phyloP scores from a whole-genome alignment of 2,113 vertebrate genomes.

The Eclectus roratus region DNA sequence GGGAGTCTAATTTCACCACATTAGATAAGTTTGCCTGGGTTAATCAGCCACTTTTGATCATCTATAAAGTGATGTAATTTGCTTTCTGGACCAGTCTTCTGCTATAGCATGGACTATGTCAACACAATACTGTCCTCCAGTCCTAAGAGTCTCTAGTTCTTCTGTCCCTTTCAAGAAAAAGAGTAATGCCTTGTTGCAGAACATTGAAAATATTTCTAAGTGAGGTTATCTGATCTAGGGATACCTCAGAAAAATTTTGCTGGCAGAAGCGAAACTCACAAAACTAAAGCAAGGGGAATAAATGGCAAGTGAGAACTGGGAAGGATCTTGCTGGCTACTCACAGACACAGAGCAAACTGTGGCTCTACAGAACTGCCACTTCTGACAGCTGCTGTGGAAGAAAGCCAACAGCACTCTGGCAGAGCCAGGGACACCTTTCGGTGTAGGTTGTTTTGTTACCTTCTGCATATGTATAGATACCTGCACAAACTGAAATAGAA shows the following conservation, averaged over 20 bases:
- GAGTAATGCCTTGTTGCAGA: neutral
- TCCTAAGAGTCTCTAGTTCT: neutral
- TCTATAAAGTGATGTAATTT: neutral
- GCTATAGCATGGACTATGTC: neutral
- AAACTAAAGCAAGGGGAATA: neutral
- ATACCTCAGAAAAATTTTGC: neutral
- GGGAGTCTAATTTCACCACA: neutral
- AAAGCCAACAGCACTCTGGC: neutral
- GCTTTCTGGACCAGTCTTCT: neutral
- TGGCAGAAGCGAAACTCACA: neutral
- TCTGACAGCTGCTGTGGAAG: neutral
- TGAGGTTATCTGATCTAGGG: neutral
- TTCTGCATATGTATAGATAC: neutral
- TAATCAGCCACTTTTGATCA: neutral
- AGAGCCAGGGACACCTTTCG: neutral
- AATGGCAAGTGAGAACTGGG: neutral
- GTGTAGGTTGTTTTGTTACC: neutral
- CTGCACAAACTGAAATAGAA: neutral
- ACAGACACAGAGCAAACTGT: neutral
- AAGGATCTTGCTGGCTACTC: neutral
- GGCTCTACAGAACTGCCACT: neutral
- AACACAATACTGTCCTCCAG: neutral
- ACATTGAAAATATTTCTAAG: neutral
- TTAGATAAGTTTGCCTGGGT: neutral
- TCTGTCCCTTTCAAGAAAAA: neutral